A percentile compares a stretch with the other conserved stretches of the same genome.
Evolutionary conservation across 2,888 invertebrate species (phyloP).

Genomic region (Apodemia duryi): DNA sequence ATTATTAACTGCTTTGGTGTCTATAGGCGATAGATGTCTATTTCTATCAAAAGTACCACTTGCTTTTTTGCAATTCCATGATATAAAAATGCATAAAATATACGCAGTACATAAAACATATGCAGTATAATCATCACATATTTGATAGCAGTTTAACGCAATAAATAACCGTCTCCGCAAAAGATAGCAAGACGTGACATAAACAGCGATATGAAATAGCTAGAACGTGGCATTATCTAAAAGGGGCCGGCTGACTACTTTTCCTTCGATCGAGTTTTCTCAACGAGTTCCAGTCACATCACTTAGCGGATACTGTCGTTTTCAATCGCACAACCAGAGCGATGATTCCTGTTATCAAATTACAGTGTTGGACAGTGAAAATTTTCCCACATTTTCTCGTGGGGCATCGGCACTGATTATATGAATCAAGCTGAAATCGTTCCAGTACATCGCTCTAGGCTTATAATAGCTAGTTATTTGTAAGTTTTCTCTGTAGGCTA

Average conservation of each 20-base stretch:
- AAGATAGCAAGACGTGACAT: slow-evolving; percentile 36
- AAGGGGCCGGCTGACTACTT: slow-evolving; percentile 56
- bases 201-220: slow-evolving; percentile 36
- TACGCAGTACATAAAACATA: neutral
- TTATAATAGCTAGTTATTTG: slow-evolving; percentile 67
- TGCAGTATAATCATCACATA: slow-evolving; percentile 25
- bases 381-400: slow-evolving; percentile 77
- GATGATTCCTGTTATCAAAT: slow-evolving; percentile 76
- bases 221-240: slow-evolving; percentile 46
- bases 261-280: slow-evolving; percentile 73
- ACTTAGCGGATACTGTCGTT: slow-evolving; percentile 72
- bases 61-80: too few species aligned
- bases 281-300: slow-evolving; percentile 57
- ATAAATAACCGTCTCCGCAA: slow-evolving; percentile 23
- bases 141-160: slow-evolving; percentile 30
- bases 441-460: slow-evolving; percentile 61
- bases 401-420: slow-evolving; percentile 59
- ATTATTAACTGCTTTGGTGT: too few species aligned
- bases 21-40: too few species aligned
- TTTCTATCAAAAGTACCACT: too few species aligned
- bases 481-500: slow-evolving; percentile 74
- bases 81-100: neutral
- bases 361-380: slow-evolving; percentile 67
- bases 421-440: slow-evolving; percentile 76
- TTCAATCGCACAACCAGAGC: slow-evolving; percentile 63